Percentiles rank a stretch among this genome's conserved stretches.
These are phyloP conservation scores for Drosophila rubida DNA, from an alignment of 2,888 invertebrate genomes.

Conservation along the genomic window DNA sequence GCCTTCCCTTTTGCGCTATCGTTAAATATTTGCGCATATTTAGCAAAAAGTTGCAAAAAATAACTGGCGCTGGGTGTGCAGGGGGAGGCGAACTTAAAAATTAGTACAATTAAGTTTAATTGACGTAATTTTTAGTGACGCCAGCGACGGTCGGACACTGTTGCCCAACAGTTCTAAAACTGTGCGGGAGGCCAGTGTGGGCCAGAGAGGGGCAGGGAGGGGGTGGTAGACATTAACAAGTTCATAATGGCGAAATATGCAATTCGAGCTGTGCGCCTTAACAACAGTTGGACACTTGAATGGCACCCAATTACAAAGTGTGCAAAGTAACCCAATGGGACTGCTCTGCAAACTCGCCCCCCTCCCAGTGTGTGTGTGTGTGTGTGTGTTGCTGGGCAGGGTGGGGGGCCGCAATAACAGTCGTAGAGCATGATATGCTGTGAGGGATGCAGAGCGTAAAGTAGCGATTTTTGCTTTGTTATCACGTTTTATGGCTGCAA, in stretches of 20 bases:
- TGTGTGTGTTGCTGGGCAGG: background rate
- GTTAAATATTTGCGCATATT: constrained; percentile 67
- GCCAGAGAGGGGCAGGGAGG: background rate
- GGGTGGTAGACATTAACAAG: constrained; percentile 53
- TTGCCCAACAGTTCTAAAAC: constrained; percentile 18
- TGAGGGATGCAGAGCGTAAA: constrained; percentile 25
- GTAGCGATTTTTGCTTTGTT: constrained; percentile 34
- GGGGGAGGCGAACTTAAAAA: constrained; percentile 49
- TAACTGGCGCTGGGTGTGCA: constrained; percentile 10
- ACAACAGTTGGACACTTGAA: constrained; percentile 66
- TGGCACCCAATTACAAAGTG: constrained; percentile 65
- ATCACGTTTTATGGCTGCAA: constrained; percentile 46
- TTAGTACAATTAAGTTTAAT: constrained; percentile 77
- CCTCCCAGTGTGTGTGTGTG: background rate
- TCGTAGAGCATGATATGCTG: constrained; percentile 26
- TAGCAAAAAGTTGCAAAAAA: constrained; percentile 43
- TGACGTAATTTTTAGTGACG: constrained; percentile 70
- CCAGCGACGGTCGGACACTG: background rate
- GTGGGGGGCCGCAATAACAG: constrained; percentile 14
- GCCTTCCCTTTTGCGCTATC: constrained; percentile 4
- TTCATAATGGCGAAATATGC: constrained; percentile 72
- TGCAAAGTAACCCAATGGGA: constrained; percentile 29
- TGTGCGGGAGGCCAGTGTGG: background rate
- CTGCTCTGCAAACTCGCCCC: background rate
- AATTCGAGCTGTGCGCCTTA: constrained; percentile 55